phyloP scores from a whole-genome alignment of 2,888 invertebrate genomes.

The Dryococelus australis region DNA sequence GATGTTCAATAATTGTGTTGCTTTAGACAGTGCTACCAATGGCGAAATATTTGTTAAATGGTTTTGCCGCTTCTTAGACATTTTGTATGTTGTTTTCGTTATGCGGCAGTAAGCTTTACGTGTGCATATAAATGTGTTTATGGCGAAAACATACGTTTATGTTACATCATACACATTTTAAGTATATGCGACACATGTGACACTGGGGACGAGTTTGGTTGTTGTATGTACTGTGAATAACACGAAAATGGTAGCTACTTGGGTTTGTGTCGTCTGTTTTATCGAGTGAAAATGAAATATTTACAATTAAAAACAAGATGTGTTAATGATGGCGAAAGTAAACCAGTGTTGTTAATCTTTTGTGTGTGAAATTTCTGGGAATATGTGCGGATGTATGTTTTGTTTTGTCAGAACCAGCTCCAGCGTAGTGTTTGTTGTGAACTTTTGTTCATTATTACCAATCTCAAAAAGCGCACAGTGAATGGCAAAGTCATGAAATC shows the following conservation, averaged over 20 bases:
- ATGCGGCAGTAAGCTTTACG: not conserved
- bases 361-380: not conserved
- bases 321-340: not conserved
- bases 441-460: not conserved
- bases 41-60: not conserved
- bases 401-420: not conserved
- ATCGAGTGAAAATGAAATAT: not conserved
- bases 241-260: slow-evolving; percentile 16
- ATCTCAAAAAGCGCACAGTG: not conserved
- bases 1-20: not conserved
- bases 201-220: not conserved
- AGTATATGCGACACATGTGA: not conserved
- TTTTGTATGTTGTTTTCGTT: not conserved
- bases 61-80: not conserved
- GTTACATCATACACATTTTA: not conserved
- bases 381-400: not conserved
- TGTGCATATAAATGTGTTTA: not conserved
- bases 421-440: not conserved
- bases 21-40: not conserved
- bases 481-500: not conserved
- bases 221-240: not conserved
- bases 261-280: not conserved
- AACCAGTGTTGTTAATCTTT: not conserved
- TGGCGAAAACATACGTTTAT: not conserved
- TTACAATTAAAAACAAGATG: not conserved